Percentiles rank a stretch among this genome's conserved stretches.
Conservation (phyloP, 2,888 invertebrate genomes). For the Zelleria hepariella region DNA sequence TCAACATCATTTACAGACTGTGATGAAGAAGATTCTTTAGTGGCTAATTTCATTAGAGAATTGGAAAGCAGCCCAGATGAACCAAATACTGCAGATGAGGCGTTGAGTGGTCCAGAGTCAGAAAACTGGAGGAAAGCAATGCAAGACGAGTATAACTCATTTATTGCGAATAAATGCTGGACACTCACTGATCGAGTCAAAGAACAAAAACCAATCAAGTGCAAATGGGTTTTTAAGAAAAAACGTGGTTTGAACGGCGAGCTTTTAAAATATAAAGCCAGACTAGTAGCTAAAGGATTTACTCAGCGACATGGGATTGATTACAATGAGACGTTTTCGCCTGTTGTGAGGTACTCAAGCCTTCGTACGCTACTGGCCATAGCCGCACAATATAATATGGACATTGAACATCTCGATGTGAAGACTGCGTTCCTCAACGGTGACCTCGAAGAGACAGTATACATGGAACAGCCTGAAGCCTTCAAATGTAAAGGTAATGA, state of each 20-base stretch:
- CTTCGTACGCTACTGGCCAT: neutral
- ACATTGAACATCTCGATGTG: conserved; percentile 16
- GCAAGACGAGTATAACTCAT: conserved; percentile 5
- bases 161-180: conserved; percentile 3
- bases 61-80: neutral
- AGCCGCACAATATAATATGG: conserved; percentile 3
- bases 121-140: conserved; percentile 4
- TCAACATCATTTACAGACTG: neutral
- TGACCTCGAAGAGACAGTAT: conserved; percentile 11
- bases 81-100: conserved; percentile 4
- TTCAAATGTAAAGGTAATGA: conserved; percentile 8
- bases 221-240: conserved; percentile 8
- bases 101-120: conserved; percentile 2
- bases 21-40: neutral
- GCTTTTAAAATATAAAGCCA: conserved; percentile 6
- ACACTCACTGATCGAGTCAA: neutral
- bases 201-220: conserved; percentile 4
- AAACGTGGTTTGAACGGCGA: conserved; percentile 5
- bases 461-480: conserved; percentile 15
- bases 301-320: conserved; percentile 7
- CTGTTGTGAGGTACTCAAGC: conserved; percentile 2
- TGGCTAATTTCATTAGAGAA: neutral
- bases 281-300: conserved; percentile 8
- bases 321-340: conserved; percentile 3
- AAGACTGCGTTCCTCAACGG: conserved; percentile 18